Conservation (phyloP, 2,113 vertebrate species). For the Macquaria australasica region DNA sequence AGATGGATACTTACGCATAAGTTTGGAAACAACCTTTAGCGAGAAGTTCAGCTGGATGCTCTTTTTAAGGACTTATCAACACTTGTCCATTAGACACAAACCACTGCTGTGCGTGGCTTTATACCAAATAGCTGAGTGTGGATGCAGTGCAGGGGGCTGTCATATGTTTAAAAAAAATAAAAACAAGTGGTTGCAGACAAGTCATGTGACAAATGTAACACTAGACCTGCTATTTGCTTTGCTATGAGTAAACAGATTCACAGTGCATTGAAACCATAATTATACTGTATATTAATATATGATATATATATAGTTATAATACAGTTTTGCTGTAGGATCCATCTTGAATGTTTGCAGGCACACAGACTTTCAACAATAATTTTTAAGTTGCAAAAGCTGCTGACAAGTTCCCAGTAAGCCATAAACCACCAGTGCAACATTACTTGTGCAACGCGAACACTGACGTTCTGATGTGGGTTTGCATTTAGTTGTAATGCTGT, state of each 20-base stretch:
- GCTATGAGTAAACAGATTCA: constrained; percentile 29
- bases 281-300: neutral
- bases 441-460: neutral
- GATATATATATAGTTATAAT: constrained; percentile 8
- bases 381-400: constrained; percentile 40
- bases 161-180: constrained; percentile 33
- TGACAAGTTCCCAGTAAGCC: constrained; percentile 38
- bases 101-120: constrained; percentile 60
- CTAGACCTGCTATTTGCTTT: constrained; percentile 24
- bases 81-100: constrained; percentile 65
- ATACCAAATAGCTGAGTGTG: constrained; percentile 54
- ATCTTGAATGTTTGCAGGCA: constrained; percentile 1
- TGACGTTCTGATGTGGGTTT: constrained; percentile 30
- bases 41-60: constrained; percentile 46
- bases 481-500: neutral
- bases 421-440: constrained; percentile 29
- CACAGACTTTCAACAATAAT: constrained; percentile 12
- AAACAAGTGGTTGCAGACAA: constrained; percentile 31
- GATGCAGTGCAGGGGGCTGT: constrained; percentile 64
- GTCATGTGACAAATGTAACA: constrained; percentile 60
- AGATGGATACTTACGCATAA: constrained; percentile 51
- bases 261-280: constrained; percentile 15
- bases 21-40: constrained; percentile 65
- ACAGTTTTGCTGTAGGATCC: neutral
- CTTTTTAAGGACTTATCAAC: constrained; percentile 62